A percentile compares a stretch with the other conserved stretches of the same genome.
Conservation (phyloP, 2,113 vertebrate genomes). For the Megaceryle maxima region DNA sequence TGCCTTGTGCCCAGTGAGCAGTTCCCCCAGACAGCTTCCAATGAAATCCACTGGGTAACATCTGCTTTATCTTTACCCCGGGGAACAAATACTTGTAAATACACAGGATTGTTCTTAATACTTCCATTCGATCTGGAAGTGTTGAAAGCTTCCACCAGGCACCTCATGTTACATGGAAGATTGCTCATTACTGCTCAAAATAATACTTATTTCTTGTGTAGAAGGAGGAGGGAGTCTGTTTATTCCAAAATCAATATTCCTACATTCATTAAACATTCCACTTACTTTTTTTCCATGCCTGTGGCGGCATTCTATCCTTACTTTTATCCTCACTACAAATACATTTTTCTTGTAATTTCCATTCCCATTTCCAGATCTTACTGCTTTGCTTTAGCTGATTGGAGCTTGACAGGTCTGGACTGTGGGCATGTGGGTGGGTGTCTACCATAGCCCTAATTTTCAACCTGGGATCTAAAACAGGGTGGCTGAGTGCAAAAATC, state of each 20-base stretch:
- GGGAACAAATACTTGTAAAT: neutral
- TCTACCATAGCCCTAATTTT: neutral
- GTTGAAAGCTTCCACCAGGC: constrained; percentile 46
- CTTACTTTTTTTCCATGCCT: constrained; percentile 18
- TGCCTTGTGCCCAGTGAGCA: neutral
- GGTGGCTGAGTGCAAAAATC: constrained; percentile 15
- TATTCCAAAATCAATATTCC: constrained; percentile 71
- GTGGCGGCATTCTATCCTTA: constrained; percentile 23
- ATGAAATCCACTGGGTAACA: neutral
- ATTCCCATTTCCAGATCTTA: constrained; percentile 33
- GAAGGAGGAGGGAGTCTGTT: constrained; percentile 56
- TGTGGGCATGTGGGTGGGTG: neutral
- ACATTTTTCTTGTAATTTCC: constrained; percentile 21
- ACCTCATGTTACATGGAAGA: constrained; percentile 38
- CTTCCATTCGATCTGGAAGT: constrained; percentile 47
- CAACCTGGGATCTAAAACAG: neutral
- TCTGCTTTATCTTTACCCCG: neutral
- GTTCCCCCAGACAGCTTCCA: neutral
- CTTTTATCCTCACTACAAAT: constrained; percentile 27
- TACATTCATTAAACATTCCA: constrained; percentile 53
- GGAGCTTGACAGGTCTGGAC: neutral
- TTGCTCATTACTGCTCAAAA: constrained; percentile 43
- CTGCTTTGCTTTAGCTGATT: neutral
- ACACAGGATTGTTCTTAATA: neutral
- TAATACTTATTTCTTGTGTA: constrained; percentile 53